A percentile compares a stretch with the other conserved stretches of the same genome.
Conservation (phyloP, 2,888 invertebrate genomes). For the Leptarthrus brevirostris region DNA sequence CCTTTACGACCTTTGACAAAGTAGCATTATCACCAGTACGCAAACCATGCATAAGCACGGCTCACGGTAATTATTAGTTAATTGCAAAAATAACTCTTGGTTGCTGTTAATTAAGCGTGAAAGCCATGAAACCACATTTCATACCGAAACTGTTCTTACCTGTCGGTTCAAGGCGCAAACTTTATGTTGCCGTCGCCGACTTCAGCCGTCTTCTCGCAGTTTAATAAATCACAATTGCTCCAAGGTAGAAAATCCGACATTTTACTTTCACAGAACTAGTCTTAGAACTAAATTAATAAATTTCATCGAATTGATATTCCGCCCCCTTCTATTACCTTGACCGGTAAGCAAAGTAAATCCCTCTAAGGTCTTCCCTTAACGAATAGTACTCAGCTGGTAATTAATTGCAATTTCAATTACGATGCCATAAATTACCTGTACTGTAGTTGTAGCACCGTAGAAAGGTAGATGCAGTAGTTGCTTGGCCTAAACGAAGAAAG, state of each 20-base stretch:
- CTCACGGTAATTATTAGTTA: constrained; percentile 6
- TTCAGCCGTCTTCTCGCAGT: neutral
- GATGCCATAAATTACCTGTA: constrained; percentile 33
- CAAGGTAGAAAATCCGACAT: neutral
- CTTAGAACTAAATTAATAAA: constrained; percentile 43
- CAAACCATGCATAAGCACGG: neutral
- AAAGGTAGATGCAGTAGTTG: constrained; percentile 8
- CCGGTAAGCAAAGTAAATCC: neutral
- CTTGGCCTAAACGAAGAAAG: neutral
- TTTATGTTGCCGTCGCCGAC: too few relatives aligned
- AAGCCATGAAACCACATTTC: constrained; percentile 19
- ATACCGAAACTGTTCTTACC: too few relatives aligned
- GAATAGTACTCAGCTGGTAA: constrained; percentile 32
- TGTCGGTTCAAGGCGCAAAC: too few relatives aligned
- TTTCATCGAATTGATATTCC: constrained; percentile 31
- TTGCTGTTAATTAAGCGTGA: constrained; percentile 14
- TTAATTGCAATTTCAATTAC: constrained; percentile 49
- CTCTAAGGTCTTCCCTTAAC: constrained; percentile 7
- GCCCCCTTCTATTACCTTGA: constrained; percentile 2
- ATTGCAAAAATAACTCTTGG: constrained; percentile 17
- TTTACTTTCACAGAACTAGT: constrained; percentile 8
- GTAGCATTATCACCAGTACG: neutral
- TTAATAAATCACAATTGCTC: constrained; percentile 26
- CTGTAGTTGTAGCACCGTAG: neutral
- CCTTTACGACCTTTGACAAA: neutral